phyloP scores from a whole-genome alignment of 2,888 invertebrate species.

The Notodonta dromedarius region DNA sequence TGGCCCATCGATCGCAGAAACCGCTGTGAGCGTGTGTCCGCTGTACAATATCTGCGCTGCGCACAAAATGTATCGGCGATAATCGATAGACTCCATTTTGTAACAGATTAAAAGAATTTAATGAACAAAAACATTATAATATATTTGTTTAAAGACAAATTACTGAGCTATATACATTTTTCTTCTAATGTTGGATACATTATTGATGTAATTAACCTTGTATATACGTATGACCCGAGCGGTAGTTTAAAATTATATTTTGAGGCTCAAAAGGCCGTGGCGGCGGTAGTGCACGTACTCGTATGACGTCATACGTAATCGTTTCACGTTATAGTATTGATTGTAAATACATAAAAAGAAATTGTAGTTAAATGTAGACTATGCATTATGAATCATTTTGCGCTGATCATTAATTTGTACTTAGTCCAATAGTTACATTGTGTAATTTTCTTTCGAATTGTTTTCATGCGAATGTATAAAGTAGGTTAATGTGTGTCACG shows the following conservation, averaged over 20 bases:
- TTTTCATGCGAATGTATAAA: slow-evolving; percentile 76
- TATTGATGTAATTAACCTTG: slow-evolving; percentile 77
- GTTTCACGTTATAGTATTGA: slow-evolving; percentile 69
- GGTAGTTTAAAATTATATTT: slow-evolving; percentile 70
- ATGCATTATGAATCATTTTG: slow-evolving; percentile 61
- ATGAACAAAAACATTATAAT: slow-evolving; percentile 28
- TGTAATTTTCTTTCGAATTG: slow-evolving; percentile 37
- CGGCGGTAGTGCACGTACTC: slow-evolving; percentile 51
- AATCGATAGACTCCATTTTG: slow-evolving; percentile 72
- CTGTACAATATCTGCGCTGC: slow-evolving; percentile 51
- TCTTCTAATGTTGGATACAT: slow-evolving; percentile 72
- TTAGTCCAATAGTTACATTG: slow-evolving; percentile 42
- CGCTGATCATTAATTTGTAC: slow-evolving; percentile 48
- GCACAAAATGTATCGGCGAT: slow-evolving; percentile 73
- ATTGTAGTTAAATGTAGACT: slow-evolving; percentile 62
- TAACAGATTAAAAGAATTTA: slow-evolving; percentile 58
- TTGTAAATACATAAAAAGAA: slow-evolving; percentile 78
- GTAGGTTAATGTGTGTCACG: slow-evolving; percentile 72
- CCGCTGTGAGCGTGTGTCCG: slow-evolving; percentile 11
- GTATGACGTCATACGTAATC: slow-evolving; percentile 75
- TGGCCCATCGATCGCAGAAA: slow-evolving; percentile 36
- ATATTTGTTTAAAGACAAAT: slow-evolving; percentile 57
- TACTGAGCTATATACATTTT: slow-evolving; percentile 67
- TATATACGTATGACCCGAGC: slow-evolving; percentile 81
- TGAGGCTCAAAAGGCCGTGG: slow-evolving; percentile 66